Percentiles rank a stretch among this genome's conserved stretches.
Conservation (phyloP, 2,113 vertebrate species). For the Rhabdornis inornatus region DNA sequence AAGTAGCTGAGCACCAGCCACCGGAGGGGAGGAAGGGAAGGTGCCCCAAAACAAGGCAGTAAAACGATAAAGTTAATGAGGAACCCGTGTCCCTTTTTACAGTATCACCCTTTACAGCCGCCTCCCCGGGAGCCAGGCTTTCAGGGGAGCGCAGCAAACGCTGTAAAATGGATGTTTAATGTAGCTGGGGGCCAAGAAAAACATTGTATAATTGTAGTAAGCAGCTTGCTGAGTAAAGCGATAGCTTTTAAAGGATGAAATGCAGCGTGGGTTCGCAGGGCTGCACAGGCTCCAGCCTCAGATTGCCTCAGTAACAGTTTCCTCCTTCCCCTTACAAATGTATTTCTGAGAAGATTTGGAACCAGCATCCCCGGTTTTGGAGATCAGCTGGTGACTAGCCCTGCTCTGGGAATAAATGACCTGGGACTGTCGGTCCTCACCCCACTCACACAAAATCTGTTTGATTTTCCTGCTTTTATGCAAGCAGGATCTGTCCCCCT, state of each 20-base stretch:
- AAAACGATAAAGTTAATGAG: conserved; percentile 78
- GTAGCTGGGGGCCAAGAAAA: conserved; percentile 78
- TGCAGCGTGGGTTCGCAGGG: conserved; percentile 51
- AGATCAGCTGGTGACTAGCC: conserved; percentile 48
- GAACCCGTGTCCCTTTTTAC: conserved; percentile 62
- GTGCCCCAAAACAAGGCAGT: conserved; percentile 71
- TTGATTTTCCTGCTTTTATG: background rate
- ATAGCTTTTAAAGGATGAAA: conserved; percentile 78
- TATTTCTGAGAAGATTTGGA: conserved; percentile 68
- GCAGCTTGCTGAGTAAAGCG: conserved; percentile 75
- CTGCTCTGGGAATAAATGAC: background rate
- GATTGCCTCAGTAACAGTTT: conserved; percentile 64
- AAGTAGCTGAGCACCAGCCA: background rate
- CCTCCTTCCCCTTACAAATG: conserved; percentile 66
- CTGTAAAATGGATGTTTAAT: conserved; percentile 78
- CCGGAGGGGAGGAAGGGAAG: conserved; percentile 55
- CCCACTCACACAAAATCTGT: background rate
- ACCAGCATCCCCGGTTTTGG: conserved; percentile 17
- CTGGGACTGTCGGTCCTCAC: accelerated
- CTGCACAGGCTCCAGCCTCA: conserved; percentile 56
- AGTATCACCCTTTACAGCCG: conserved; percentile 59
- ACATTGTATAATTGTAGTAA: conserved; percentile 77
- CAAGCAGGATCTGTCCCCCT: background rate
- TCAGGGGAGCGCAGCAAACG: conserved; percentile 66
- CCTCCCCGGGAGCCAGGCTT: conserved; percentile 60